Evolutionary conservation across 2,797 vertebrate species (phyloP).

Genomic region (Adelosebastes latens): DNA sequence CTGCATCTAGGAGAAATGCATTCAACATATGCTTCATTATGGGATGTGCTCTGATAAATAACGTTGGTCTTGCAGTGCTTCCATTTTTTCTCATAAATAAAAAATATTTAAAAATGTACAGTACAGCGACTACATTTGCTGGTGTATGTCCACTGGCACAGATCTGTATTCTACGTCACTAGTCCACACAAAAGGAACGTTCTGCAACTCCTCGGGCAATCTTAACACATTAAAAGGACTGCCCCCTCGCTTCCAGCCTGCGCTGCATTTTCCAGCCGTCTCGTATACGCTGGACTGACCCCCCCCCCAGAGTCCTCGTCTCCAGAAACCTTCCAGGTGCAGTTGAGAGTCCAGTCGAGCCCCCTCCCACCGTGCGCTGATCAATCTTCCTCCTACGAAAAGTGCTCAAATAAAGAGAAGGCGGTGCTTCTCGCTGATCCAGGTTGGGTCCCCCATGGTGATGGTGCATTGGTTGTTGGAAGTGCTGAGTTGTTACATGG

Average conservation of each 20-base stretch:
- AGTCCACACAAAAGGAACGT: conserved; percentile 53
- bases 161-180: conserved; percentile 53
- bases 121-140: conserved; percentile 68
- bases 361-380: conserved; percentile 26
- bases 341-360: conserved; percentile 22
- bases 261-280: background rate
- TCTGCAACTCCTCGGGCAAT: conserved; percentile 25
- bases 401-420: conserved; percentile 74
- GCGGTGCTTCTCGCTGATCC: conserved; percentile 34
- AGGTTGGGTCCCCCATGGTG: conserved; percentile 59
- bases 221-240: background rate
- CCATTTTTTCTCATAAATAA: conserved; percentile 80
- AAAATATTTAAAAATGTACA: conserved; percentile 75
- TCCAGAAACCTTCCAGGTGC: conserved; percentile 44
- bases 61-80: conserved; percentile 84
- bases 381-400: conserved; percentile 54
- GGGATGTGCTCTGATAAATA: conserved; percentile 80
- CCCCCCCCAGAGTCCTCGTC: background rate
- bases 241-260: background rate
- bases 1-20: conserved; percentile 63
- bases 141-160: conserved; percentile 57
- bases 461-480: conserved; percentile 56
- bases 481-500: conserved; percentile 66
- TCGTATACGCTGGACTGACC: background rate
- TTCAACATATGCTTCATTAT: conserved; percentile 59